A percentile compares a stretch with the other conserved stretches of the same genome.
Evolutionary conservation across 2,888 invertebrate genomes (phyloP).

Genomic region (Bellardia pandia): DNA sequence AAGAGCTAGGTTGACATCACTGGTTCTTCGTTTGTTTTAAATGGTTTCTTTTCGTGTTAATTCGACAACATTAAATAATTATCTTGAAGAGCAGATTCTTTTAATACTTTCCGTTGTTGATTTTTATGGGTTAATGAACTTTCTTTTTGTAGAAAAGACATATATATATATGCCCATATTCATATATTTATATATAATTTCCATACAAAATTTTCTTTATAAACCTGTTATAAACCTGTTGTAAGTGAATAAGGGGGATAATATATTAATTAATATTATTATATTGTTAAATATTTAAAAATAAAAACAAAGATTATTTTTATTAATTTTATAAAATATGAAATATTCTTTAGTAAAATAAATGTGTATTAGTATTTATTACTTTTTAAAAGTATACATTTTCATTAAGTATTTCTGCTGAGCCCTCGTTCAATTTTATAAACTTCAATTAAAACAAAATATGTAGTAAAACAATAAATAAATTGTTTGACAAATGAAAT

Average conservation of each 20-base stretch:
- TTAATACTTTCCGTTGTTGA: not conserved
- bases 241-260: too few relatives aligned
- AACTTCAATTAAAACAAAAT: conserved; percentile 48
- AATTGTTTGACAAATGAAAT: conserved; percentile 53
- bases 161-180: too few relatives aligned
- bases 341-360: not conserved
- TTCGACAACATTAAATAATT: conserved; percentile 43
- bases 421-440: not conserved
- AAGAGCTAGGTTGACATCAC: too few relatives aligned
- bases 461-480: conserved; percentile 43
- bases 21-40: not conserved
- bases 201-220: too few relatives aligned
- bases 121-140: conserved; percentile 54
- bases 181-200: too few relatives aligned
- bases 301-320: too few relatives aligned
- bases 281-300: not conserved
- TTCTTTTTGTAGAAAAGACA: not conserved
- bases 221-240: too few relatives aligned
- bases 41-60: conserved; percentile 28
- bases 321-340: too few relatives aligned
- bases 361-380: not conserved
- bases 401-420: not conserved
- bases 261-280: not conserved
- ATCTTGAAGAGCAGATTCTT: conserved; percentile 24
- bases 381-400: not conserved